Conservation (phyloP, 2,113 vertebrate species). For the Megaleporinus macrocephalus region DNA sequence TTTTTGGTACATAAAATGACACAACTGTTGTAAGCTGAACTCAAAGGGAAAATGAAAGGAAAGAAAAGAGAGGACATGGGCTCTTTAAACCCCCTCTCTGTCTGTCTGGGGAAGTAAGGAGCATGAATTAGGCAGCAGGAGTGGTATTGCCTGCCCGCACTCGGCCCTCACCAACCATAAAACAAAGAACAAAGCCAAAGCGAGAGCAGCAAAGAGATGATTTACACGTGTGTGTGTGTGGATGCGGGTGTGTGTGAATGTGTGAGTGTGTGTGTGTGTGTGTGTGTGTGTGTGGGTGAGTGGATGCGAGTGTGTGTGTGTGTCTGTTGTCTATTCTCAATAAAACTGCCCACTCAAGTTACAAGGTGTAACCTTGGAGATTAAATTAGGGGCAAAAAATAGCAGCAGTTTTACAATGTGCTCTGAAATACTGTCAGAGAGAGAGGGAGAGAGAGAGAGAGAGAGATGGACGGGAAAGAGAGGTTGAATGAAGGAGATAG, state of each 20-base stretch:
- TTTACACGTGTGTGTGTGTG: too few species aligned
- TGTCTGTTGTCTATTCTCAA: neutral
- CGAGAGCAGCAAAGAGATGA: neutral
- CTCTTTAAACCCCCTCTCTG: neutral
- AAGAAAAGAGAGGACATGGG: too few species aligned
- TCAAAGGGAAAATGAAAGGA: too few species aligned
- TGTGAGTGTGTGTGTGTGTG: neutral
- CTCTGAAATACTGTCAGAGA: neutral
- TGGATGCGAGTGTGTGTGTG: neutral
- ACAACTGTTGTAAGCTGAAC: too few species aligned
- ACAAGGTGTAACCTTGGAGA: constrained; percentile 13
- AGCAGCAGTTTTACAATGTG: neutral
- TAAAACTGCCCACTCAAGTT: constrained; percentile 21
- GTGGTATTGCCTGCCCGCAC: neutral
- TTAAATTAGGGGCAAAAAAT: constrained; percentile 18
- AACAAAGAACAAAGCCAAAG: constrained; percentile 6
- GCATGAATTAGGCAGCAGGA: neutral
- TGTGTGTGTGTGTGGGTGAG: constrained; percentile 2
- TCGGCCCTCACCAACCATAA: neutral
- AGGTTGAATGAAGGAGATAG: too few species aligned
- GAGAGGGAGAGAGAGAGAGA: neutral
- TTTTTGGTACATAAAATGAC: too few species aligned
- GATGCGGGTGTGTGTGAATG: too few species aligned
- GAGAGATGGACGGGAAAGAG: neutral
- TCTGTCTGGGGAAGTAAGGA: neutral